A percentile compares a stretch with the other conserved stretches of the same genome.
Evolutionary conservation across 2,113 vertebrate species (phyloP).

Genomic region (Marmota flaviventris): DNA sequence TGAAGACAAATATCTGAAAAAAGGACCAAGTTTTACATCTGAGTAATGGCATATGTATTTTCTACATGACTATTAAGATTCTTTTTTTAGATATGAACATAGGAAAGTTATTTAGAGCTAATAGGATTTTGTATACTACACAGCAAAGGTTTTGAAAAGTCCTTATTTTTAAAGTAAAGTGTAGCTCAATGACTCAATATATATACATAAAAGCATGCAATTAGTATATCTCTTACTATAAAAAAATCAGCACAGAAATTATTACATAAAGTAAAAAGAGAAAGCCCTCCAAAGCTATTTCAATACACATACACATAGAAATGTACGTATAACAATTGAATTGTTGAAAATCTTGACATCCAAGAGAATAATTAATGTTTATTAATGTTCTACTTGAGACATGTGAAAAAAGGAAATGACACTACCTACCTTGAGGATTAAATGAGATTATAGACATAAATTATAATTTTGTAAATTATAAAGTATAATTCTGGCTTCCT

Average conservation of each 20-base stretch:
- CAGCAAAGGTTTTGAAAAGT: background rate
- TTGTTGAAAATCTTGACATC: background rate
- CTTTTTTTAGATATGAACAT: background rate
- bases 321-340: background rate
- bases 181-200: background rate
- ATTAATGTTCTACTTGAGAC: background rate
- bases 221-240: background rate
- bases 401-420: background rate
- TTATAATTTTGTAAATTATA: background rate
- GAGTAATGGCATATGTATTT: background rate
- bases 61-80: background rate
- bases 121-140: background rate
- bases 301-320: background rate
- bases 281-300: slow-evolving; percentile 4
- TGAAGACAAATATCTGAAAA: background rate
- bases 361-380: background rate
- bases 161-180: slow-evolving; percentile 41
- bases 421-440: background rate
- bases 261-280: background rate
- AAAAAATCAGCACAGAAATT: background rate
- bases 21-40: background rate
- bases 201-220: background rate
- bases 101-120: background rate
- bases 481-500: background rate
- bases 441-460: background rate